Evolutionary conservation across 2,797 vertebrate genomes (phyloP).

Genomic region (Otolemur crassicaudatus): DNA sequence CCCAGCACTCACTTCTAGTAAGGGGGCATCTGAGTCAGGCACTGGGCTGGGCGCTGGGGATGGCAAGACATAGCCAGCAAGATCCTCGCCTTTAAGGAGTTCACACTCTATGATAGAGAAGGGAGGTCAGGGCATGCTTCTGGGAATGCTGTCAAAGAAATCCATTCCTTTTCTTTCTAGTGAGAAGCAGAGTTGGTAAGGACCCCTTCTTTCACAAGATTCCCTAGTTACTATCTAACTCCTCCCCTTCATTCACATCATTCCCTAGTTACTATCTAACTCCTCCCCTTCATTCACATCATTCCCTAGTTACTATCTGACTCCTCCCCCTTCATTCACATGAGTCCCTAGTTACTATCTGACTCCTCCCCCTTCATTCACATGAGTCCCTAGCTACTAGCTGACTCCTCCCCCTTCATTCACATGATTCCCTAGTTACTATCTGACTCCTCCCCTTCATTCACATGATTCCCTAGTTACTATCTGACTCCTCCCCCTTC

Average conservation of each 20-base stretch:
- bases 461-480: background rate
- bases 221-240: background rate
- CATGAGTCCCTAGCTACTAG: too few relatives aligned
- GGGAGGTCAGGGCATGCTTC: background rate
- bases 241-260: too few relatives aligned
- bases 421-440: too few relatives aligned
- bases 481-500: background rate
- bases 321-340: too few relatives aligned
- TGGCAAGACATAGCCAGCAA: background rate
- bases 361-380: too few relatives aligned
- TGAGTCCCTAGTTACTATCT: too few relatives aligned
- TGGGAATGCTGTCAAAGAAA: background rate
- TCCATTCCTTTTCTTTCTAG: background rate
- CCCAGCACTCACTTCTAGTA: background rate
- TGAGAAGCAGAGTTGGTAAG: background rate
- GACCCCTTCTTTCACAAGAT: background rate
- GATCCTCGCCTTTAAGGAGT: background rate
- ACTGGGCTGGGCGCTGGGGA: background rate
- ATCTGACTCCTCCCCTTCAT: background rate
- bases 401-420: too few relatives aligned
- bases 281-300: background rate
- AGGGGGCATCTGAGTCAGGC: rapidly evolving
- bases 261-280: background rate
- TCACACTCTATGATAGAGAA: too few relatives aligned
- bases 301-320: too few relatives aligned